These are phyloP conservation scores for Gibbula magus DNA, from an alignment of 2,888 invertebrate genomes.

Conservation along the genomic window DNA sequence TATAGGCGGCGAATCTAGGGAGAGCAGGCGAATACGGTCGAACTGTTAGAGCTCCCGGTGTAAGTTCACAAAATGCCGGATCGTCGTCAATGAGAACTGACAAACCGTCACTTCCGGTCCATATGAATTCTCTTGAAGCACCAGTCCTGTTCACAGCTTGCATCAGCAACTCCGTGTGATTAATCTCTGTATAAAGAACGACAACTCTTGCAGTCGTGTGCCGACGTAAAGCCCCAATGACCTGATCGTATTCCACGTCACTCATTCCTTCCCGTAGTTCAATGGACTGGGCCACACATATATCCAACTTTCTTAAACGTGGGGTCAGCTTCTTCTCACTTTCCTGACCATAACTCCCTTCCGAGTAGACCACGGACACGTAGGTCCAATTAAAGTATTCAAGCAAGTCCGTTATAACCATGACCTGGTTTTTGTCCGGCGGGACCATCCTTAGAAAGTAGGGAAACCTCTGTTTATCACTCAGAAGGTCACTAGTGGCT, in stretches of 20 bases:
- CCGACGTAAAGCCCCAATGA: slow-evolving; percentile 34
- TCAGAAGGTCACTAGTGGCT: slow-evolving; percentile 63
- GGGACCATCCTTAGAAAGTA: slow-evolving; percentile 69
- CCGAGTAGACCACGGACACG: slow-evolving; percentile 85
- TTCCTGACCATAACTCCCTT: slow-evolving; percentile 77
- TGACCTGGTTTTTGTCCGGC: slow-evolving; percentile 63
- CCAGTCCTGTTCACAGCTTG: slow-evolving; percentile 45
- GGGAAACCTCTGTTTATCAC: slow-evolving; percentile 63
- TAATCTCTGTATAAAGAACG: slow-evolving; percentile 64
- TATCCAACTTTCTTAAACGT: slow-evolving; percentile 31
- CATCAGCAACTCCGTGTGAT: slow-evolving; percentile 53
- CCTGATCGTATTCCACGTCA: slow-evolving; percentile 32
- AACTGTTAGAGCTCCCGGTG: slow-evolving; percentile 46
- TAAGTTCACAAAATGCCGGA: slow-evolving; percentile 38
- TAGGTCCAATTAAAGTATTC: slow-evolving; percentile 82
- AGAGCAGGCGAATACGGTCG: slow-evolving; percentile 33
- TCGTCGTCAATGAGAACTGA: slow-evolving; percentile 40
- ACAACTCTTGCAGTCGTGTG: slow-evolving; percentile 54
- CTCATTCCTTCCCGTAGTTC: slow-evolving; percentile 38
- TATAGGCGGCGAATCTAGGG: slow-evolving; percentile 30
- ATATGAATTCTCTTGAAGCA: slow-evolving; percentile 60
- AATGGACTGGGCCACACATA: slow-evolving; percentile 61
- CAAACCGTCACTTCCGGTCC: slow-evolving; percentile 68
- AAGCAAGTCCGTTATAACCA: slow-evolving; percentile 58
- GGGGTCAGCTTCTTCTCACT: slow-evolving; percentile 50